phyloP scores from a whole-genome alignment of 2,888 invertebrate species.

The Andrena fulva region DNA sequence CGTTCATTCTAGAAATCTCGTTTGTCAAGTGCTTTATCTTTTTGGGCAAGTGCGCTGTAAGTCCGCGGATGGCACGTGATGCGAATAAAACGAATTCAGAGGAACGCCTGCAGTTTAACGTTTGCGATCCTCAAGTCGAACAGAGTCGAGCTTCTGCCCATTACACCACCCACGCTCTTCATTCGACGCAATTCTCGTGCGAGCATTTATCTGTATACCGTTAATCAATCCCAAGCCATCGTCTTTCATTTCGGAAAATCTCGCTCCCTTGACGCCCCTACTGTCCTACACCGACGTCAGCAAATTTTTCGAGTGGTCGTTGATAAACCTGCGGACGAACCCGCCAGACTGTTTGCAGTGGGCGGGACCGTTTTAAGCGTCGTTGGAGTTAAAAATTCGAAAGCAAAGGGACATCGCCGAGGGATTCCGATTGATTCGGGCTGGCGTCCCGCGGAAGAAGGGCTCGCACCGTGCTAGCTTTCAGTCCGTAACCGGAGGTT shows the following conservation, averaged over 20 bases:
- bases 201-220: constrained; percentile 6
- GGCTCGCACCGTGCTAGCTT: constrained; percentile 32
- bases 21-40: constrained; percentile 23
- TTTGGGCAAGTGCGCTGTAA: background rate
- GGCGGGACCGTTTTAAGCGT: constrained; percentile 24
- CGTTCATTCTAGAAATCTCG: constrained; percentile 9
- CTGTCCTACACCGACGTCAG: constrained; percentile 10
- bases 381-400: constrained; percentile 5
- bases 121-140: background rate
- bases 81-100: constrained; percentile 15
- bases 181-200: background rate
- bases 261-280: background rate
- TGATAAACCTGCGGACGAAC: background rate
- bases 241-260: background rate
- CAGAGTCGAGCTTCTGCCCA: background rate
- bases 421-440: constrained; percentile 8
- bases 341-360: constrained; percentile 29
- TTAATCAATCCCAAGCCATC: background rate
- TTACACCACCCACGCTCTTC: background rate
- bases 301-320: background rate
- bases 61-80: constrained; percentile 22
- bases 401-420: background rate
- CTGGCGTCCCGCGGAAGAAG: background rate
- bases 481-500: constrained; percentile 51
- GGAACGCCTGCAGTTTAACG: constrained; percentile 2